Conservation (phyloP, 2,797 vertebrate genomes). For the Siniperca scherzeri region DNA sequence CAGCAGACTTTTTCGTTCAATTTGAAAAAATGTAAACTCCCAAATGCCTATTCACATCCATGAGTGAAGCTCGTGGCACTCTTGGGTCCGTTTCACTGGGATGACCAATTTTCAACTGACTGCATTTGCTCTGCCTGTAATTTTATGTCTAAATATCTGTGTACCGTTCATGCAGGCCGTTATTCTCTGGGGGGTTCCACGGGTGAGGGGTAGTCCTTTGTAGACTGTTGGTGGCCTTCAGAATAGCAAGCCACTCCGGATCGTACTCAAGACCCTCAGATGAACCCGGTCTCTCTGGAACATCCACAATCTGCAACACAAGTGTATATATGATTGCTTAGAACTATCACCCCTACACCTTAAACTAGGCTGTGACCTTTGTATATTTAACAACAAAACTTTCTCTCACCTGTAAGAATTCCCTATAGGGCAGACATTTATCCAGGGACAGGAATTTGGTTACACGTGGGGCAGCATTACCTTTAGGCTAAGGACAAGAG, state of each 20-base stretch:
- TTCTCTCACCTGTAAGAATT: constrained; percentile 94
- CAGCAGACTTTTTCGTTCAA: not conserved
- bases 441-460: constrained; percentile 98
- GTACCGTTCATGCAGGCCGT: constrained; percentile 92
- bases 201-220: constrained; percentile 86
- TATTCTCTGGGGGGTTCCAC: constrained; percentile 95
- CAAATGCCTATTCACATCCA: not conserved
- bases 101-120: not conserved
- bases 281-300: constrained; percentile 90
- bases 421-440: constrained; percentile 95
- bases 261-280: constrained; percentile 93
- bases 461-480: constrained; percentile 86
- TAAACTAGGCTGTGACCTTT: not conserved
- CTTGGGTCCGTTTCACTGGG: not conserved
- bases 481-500: constrained; percentile 77
- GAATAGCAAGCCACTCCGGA: constrained; percentile 94
- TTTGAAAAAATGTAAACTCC: not conserved
- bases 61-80: not conserved
- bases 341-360: not conserved
- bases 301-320: constrained; percentile 90
- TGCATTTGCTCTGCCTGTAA: not conserved
- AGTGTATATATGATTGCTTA: not conserved
- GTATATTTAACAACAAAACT: accelerated
- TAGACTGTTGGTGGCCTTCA: constrained; percentile 91
- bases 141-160: not conserved